phyloP scores from a whole-genome alignment of 2,888 invertebrate genomes.

The Panorpa germanica region DNA sequence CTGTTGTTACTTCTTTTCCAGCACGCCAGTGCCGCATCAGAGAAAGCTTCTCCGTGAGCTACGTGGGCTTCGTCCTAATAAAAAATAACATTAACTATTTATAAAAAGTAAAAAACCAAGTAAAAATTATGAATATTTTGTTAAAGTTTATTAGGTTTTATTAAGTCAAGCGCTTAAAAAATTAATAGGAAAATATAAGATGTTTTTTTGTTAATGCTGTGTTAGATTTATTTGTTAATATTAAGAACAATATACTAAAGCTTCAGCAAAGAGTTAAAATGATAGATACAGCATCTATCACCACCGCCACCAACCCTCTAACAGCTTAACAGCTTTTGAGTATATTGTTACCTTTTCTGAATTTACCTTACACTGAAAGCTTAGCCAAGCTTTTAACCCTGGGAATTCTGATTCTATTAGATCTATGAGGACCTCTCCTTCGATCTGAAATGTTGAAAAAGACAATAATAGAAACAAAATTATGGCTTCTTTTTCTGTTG shows the following conservation, averaged over 20 bases:
- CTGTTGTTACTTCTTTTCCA: conserved; percentile 36
- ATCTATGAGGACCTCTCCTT: conserved; percentile 67
- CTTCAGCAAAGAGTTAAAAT: not conserved
- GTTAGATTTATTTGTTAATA: conserved; percentile 1
- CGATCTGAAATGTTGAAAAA: conserved; percentile 23
- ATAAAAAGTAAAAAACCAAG: not conserved
- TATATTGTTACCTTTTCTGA: conserved; percentile 10
- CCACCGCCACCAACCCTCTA: too few relatives aligned
- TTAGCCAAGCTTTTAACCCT: conserved; percentile 62
- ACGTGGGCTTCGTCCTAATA: conserved; percentile 36
- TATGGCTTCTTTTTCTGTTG: too few relatives aligned
- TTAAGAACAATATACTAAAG: not conserved
- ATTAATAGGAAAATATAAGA: not conserved
- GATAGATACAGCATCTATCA: too few relatives aligned
- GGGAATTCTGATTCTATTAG: conserved; percentile 59
- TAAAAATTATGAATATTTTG: conserved; percentile 4
- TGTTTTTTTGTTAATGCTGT: too few relatives aligned
- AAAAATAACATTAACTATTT: conserved; percentile 4
- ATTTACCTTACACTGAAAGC: conserved; percentile 68
- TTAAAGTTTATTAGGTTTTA: conserved; percentile 5
- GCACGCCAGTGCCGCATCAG: conserved; percentile 48
- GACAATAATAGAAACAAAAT: conserved; percentile 2
- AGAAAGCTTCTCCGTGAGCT: conserved; percentile 66
- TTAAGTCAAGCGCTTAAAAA: not conserved
- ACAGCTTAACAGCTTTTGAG: conserved; percentile 3